Base-by-base conservation (phyloP, 2,113 vertebrate genomes). In the Notarius quadriscutis region DNA sequence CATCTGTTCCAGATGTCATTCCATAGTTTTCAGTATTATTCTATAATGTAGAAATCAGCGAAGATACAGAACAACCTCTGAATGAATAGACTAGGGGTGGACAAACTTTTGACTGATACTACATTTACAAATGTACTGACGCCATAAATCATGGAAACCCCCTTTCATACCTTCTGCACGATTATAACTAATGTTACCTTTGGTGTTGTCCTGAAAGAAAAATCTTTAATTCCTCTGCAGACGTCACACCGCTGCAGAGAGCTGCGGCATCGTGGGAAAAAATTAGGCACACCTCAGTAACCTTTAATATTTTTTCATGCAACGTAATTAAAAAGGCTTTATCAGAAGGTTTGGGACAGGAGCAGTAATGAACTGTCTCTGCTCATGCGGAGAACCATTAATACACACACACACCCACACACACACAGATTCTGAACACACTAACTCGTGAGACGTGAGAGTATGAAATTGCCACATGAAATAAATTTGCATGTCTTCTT, bases 281-380 rank as follows among this genome's bases (percentile, higher is more conserved):
- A 89, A 90, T 92, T 86, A 90, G 87, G 72, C 87, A 90, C 88
- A 90, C 89, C 88, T 91, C 87, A 89, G 86, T 89, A 90, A 88
- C 81, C 90, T 91, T 92, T 91, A 91, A 91, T 89, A 90, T 91
- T 89, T 82, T 92, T 91, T 91, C 84, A 90, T 89, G 88, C 77
- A 63, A 87, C 48, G 81, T 90, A 92, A 92, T 92, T 93, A 92
- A 91, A 90, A 90, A 91, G 86, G 82, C 79, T 91, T 92, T 91
- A 93, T 91, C 89, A 88, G 86, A 87, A 83, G 78, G 87, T 86
- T 85, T 83, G 81, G 83, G 87, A 90, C 90, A 86, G 87, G 84
- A 65, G 82, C 88, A 74, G 88, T 90, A 92, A 91, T 91, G 86
- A 92, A 91, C 84, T 87, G 87, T 87, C 88, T 89, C 82, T 89